Evolutionary conservation across 2,113 vertebrate genomes (phyloP).

Genomic region (Apaloderma vittatum): DNA sequence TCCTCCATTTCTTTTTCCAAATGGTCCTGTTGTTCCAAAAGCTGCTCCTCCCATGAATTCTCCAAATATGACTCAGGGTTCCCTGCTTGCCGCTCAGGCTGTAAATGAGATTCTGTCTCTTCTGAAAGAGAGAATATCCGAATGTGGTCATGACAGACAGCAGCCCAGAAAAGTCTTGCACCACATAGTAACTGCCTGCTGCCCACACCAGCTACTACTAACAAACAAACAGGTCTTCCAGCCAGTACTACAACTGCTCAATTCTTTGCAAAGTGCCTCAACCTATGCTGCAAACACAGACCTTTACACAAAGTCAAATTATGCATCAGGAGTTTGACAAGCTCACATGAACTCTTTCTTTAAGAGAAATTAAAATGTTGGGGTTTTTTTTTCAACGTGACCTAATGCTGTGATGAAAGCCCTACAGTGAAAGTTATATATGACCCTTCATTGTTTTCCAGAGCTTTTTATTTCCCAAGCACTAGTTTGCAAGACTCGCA

Average conservation of each 20-base stretch:
- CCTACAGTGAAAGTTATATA: not conserved
- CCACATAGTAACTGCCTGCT: not conserved
- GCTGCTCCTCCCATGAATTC: slow-evolving; percentile 90
- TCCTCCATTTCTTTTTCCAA: slow-evolving; percentile 96
- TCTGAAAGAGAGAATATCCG: slow-evolving; percentile 55
- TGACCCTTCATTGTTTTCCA: not conserved
- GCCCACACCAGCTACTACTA: not conserved
- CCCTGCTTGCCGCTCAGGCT: slow-evolving; percentile 77
- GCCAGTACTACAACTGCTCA: too few species aligned
- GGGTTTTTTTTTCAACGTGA: not conserved
- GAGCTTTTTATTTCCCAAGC: not conserved
- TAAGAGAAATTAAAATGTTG: not conserved
- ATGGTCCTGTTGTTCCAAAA: slow-evolving; percentile 92
- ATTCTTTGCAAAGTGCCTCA: too few species aligned
- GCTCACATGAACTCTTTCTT: not conserved
- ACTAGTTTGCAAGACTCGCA: not conserved
- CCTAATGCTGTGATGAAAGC: not conserved
- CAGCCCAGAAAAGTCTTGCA: not conserved
- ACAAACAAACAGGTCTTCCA: not conserved
- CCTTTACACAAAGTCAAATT: too few species aligned
- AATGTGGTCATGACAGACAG: not conserved
- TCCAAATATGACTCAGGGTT: slow-evolving; percentile 78
- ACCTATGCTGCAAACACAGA: too few species aligned
- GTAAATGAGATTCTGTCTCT: slow-evolving; percentile 56
- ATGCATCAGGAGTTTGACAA: not conserved